phyloP scores from a whole-genome alignment of 2,888 invertebrate genomes.

The Tridacna gigas region DNA sequence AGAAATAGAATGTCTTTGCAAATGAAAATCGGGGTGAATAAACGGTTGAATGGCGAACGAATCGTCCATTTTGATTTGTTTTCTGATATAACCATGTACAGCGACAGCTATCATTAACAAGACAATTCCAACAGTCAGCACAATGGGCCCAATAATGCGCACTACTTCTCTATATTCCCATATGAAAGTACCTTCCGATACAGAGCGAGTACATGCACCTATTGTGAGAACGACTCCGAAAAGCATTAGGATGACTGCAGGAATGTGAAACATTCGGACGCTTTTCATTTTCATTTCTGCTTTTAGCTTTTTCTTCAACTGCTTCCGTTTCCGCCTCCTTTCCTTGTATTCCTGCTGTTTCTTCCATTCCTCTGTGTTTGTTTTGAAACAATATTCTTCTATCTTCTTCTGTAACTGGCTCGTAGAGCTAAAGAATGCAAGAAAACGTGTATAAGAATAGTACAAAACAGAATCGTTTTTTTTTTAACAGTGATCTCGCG shows the following conservation, averaged over 20 bases:
- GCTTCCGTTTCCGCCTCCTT: slow-evolving; percentile 37
- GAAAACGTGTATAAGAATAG: too few relatives aligned
- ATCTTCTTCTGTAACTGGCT: slow-evolving; percentile 45
- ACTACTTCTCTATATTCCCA: slow-evolving; percentile 44
- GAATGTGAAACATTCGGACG: slow-evolving; percentile 28
- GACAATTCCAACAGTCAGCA: slow-evolving; percentile 39
- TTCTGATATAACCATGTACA: slow-evolving; percentile 27
- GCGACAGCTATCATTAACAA: slow-evolving; percentile 44
- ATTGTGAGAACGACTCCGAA: slow-evolving; percentile 41
- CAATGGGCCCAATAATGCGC: slow-evolving; percentile 38
- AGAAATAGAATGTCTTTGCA: slow-evolving; percentile 11
- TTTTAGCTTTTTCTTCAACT: slow-evolving; percentile 37
- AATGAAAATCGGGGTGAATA: slow-evolving; percentile 59
- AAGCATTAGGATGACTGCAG: slow-evolving; percentile 16
- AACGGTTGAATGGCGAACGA: slow-evolving; percentile 30
- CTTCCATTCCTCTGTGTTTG: slow-evolving; percentile 53
- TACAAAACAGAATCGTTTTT: too few relatives aligned
- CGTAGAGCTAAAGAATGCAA: neutral
- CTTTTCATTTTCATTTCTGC: slow-evolving; percentile 22
- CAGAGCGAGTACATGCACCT: slow-evolving; percentile 45
- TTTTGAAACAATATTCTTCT: slow-evolving; percentile 42
- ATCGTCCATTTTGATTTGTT: slow-evolving; percentile 31
- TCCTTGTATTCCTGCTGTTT: slow-evolving; percentile 53
- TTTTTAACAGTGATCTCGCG: too few relatives aligned
- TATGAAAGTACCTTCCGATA: slow-evolving; percentile 54